These are phyloP conservation scores for Oenanthe oenanthe DNA, from an alignment of 2,113 vertebrate species.

Conservation along the genomic window DNA sequence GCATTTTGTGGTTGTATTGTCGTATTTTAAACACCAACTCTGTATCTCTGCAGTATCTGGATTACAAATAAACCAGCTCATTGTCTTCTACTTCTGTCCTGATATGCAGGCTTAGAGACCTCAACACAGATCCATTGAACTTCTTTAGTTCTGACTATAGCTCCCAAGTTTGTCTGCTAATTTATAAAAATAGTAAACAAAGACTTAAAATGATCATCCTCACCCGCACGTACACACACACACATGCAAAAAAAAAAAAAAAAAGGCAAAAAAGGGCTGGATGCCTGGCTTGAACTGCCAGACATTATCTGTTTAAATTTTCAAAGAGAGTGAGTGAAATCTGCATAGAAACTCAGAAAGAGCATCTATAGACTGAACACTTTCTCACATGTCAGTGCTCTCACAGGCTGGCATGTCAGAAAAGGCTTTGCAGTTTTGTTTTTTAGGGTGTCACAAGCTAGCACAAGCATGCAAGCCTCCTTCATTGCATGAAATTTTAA, in stretches of 20 bases:
- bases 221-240: background rate
- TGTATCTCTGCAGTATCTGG: background rate
- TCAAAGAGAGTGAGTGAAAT: background rate
- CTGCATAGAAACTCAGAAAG: slow-evolving; percentile 33
- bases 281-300: slow-evolving; percentile 7
- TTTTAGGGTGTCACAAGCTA: slow-evolving; percentile 40
- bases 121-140: background rate
- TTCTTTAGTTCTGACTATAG: background rate
- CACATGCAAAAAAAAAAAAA: background rate
- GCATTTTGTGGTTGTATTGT: background rate
- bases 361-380: slow-evolving; percentile 35
- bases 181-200: slow-evolving; percentile 3
- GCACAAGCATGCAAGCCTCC: slow-evolving; percentile 23
- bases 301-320: slow-evolving; percentile 44
- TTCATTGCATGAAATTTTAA: slow-evolving; percentile 6
- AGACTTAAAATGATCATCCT: background rate
- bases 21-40: background rate
- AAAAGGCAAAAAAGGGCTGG: background rate
- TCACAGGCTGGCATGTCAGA: slow-evolving; percentile 50
- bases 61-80: background rate
- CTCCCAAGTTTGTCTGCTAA: background rate
- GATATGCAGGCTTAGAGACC: background rate
- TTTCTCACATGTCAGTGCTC: slow-evolving; percentile 55
- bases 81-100: background rate
- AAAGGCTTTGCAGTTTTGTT: slow-evolving; percentile 49